Percentiles rank a stretch among this genome's conserved stretches.
Conservation (phyloP, 2,797 vertebrate species). For the Hipposideros larvatus region DNA sequence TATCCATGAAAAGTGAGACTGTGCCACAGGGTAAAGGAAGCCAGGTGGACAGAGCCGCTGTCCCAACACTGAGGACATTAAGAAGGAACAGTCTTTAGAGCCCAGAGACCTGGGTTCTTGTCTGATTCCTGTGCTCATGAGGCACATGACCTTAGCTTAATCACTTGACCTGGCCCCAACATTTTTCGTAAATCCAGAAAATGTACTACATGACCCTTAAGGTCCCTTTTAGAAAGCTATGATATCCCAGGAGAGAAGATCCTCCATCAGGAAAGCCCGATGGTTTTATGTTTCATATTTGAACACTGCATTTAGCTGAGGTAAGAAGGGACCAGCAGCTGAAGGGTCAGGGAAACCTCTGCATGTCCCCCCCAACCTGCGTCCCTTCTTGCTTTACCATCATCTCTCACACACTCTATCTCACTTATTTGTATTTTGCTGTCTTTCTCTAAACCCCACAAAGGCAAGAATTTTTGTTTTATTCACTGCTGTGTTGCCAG, state of each 20-base stretch:
- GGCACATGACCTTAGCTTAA: background rate
- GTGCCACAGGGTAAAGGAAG: fast-evolving
- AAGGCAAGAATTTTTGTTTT: background rate
- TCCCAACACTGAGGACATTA: background rate
- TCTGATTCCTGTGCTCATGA: fast-evolving
- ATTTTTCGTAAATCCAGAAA: background rate
- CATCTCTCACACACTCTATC: fast-evolving
- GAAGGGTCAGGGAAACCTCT: fast-evolving
- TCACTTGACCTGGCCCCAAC: background rate
- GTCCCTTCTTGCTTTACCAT: fast-evolving
- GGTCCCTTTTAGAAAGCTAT: background rate
- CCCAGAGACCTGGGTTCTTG: background rate
- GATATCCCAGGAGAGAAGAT: fast-evolving
- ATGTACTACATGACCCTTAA: fast-evolving
- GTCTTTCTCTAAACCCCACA: fast-evolving
- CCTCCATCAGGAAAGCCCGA: fast-evolving
- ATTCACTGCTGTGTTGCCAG: background rate
- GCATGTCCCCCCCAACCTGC: fast-evolving
- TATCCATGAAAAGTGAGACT: background rate
- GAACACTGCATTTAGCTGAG: fast-evolving
- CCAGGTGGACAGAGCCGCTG: fast-evolving
- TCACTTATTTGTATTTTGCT: fast-evolving
- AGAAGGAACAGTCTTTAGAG: background rate
- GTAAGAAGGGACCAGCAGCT: fast-evolving
- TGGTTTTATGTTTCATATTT: fast-evolving